Percentiles rank a stretch among this genome's conserved stretches.
phyloP scores from a whole-genome alignment of 2,888 invertebrate species.

The Epistrophella euchroma region DNA sequence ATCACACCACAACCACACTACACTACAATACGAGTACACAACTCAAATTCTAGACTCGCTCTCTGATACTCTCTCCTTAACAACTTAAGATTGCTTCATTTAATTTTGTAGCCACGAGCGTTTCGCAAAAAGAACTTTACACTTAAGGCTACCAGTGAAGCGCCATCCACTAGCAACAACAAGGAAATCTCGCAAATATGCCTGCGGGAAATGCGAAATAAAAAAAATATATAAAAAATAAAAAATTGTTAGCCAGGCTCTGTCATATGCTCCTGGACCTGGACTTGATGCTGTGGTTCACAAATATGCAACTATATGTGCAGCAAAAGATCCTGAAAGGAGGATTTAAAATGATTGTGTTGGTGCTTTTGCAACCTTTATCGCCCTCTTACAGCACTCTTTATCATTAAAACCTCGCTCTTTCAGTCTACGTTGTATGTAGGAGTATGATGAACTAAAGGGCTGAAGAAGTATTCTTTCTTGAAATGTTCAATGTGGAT shows the following conservation, averaged over 20 bases:
- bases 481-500: conserved; percentile 58
- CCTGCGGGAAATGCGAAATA: conserved; percentile 62
- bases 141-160: conserved; percentile 44
- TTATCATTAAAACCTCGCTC: conserved; percentile 40
- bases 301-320: conserved; percentile 54
- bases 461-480: conserved; percentile 31
- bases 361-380: conserved; percentile 70
- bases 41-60: conserved; percentile 47
- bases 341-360: conserved; percentile 70
- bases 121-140: conserved; percentile 67
- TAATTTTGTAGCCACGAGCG: conserved; percentile 68
- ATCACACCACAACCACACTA: too few relatives aligned
- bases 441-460: conserved; percentile 8
- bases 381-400: conserved; percentile 59
- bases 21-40: conserved; percentile 16
- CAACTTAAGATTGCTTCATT: conserved; percentile 67
- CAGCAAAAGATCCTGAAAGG: conserved; percentile 46
- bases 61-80: conserved; percentile 21
- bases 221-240: conserved; percentile 19
- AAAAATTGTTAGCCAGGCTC: conserved; percentile 23
- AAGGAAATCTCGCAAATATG: conserved; percentile 62
- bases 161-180: conserved; percentile 34
- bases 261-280: conserved; percentile 1
- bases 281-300: conserved; percentile 35
- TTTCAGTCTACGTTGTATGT: neutral